A percentile compares a stretch with the other conserved stretches of the same genome.
phyloP scores from a whole-genome alignment of 1,140 invertebrate genomes.

The Aporrectodea caliginosa region DNA sequence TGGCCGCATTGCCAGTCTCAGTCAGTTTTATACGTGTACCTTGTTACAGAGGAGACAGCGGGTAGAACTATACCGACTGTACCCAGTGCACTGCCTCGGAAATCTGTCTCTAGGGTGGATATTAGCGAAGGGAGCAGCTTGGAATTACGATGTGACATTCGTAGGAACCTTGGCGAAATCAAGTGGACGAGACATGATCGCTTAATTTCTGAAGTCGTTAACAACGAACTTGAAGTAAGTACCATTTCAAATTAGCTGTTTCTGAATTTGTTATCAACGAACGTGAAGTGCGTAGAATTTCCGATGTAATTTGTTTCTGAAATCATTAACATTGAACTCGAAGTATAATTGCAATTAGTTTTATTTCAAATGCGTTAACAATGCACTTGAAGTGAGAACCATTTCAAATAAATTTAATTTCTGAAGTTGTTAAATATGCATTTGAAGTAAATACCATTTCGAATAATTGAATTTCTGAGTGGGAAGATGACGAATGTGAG shows the following conservation, averaged over 20 bases:
- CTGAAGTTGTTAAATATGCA: too few species aligned
- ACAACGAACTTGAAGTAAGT: neutral
- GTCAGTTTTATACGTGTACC: neutral
- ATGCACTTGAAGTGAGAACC: too few species aligned
- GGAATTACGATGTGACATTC: neutral
- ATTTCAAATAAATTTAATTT: too few species aligned
- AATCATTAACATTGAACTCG: too few species aligned
- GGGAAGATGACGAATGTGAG: too few species aligned
- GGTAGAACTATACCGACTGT: neutral
- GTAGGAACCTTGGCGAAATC: neutral
- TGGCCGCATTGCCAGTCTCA: neutral
- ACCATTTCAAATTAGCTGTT: neutral
- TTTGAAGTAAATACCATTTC: too few species aligned
- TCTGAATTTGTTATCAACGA: neutral
- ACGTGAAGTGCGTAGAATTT: neutral
- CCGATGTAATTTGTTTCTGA: neutral
- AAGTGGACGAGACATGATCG: neutral
- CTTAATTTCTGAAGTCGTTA: neutral
- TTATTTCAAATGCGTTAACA: too few species aligned
- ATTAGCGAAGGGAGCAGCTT: neutral
- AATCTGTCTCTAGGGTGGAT: neutral
- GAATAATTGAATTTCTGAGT: too few species aligned
- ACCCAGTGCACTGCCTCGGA: neutral
- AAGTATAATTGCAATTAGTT: neutral
- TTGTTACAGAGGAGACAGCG: neutral